Evolutionary conservation across 1,140 invertebrate genomes (phyloP).

Genomic region (Cardiocondyla obscurior): DNA sequence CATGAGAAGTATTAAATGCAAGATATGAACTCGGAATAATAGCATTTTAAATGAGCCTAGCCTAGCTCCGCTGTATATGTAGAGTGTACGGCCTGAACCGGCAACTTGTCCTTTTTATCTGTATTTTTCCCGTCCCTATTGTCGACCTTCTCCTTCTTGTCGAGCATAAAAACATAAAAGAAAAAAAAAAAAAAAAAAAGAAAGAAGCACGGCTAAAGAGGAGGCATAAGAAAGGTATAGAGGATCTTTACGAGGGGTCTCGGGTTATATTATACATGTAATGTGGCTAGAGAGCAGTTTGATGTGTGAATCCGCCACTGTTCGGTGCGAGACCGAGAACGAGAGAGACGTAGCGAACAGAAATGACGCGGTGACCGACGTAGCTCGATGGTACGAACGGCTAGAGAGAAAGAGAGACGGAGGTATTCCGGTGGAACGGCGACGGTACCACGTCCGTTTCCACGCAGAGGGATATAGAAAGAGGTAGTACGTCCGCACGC

Average conservation of each 20-base stretch:
- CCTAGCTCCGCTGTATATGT: background rate
- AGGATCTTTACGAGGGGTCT: background rate
- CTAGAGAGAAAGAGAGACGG: constrained; percentile 6
- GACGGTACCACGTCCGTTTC: constrained; percentile 34
- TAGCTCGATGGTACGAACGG: constrained; percentile 20
- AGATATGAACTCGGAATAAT: background rate
- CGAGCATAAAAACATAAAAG: background rate
- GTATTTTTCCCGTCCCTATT: background rate
- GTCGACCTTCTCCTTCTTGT: background rate
- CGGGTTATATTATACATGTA: background rate
- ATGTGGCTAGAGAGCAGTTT: constrained; percentile 3
- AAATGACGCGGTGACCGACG: constrained; percentile 63
- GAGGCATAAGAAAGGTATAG: background rate
- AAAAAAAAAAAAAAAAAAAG: background rate
- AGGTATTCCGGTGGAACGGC: constrained; percentile 50
- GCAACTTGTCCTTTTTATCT: background rate
- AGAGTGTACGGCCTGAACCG: background rate
- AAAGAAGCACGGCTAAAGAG: constrained; percentile 2
- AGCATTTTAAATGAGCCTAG: background rate
- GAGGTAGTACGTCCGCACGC: constrained; percentile 30
- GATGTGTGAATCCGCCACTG: constrained; percentile 52
- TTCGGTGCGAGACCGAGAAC: constrained; percentile 14
- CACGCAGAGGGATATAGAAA: constrained; percentile 35
- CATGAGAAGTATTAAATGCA: background rate
- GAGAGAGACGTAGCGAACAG: constrained; percentile 36